A percentile compares a stretch with the other conserved stretches of the same genome.
phyloP scores from a whole-genome alignment of 2,888 invertebrate genomes.

The Schizaphis graminum region DNA sequence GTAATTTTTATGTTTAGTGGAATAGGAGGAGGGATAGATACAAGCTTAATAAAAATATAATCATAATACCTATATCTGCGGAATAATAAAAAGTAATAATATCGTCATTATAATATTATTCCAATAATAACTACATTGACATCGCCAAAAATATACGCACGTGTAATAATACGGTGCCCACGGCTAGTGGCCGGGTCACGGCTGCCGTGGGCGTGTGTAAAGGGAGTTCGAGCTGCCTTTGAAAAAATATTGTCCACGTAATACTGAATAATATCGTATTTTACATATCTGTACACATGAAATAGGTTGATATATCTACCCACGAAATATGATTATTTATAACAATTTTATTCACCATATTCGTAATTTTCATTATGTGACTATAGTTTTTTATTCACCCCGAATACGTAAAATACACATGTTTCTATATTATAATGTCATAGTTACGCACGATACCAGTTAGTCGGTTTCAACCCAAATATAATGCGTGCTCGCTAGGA shows the following conservation, averaged over 20 bases:
- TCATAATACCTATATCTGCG: neutral
- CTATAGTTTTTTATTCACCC: neutral
- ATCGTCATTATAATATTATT: neutral
- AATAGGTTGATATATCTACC: neutral
- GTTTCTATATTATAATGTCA: neutral
- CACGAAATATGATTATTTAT: neutral
- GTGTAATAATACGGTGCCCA: neutral
- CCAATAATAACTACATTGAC: neutral
- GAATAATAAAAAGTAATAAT: neutral
- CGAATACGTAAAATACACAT: neutral
- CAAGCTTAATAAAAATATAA: neutral
- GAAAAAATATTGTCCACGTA: neutral
- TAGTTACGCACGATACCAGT: neutral
- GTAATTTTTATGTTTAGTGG: neutral
- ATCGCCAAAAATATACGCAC: neutral
- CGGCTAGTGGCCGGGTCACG: neutral
- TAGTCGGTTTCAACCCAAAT: neutral
- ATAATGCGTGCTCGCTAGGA: neutral
- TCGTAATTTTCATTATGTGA: neutral
- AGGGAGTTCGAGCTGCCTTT: neutral
- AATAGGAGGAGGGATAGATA: neutral
- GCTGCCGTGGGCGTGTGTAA: neutral
- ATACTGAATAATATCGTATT: neutral
- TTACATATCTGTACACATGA: neutral
- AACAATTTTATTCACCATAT: neutral